Conservation (phyloP, 2,113 vertebrate species). For the Centrocercus urophasianus region DNA sequence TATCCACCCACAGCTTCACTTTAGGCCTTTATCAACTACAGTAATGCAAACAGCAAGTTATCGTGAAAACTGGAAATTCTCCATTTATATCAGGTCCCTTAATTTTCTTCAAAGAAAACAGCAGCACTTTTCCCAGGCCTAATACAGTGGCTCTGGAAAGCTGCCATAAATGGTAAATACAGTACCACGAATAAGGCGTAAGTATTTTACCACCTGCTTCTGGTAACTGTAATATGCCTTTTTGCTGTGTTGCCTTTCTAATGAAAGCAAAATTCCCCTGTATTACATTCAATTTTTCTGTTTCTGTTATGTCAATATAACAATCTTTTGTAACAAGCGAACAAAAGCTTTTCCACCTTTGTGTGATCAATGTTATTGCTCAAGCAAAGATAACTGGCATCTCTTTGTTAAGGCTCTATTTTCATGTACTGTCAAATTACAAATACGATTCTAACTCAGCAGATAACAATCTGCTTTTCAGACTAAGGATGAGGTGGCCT, state of each 20-base stretch:
- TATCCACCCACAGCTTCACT: not conserved
- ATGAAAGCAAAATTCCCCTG: not conserved
- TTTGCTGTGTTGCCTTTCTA: not conserved
- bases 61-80: not conserved
- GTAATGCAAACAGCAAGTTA: not conserved
- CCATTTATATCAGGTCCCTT: not conserved
- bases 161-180: not conserved
- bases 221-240: not conserved
- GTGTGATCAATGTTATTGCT: constrained; percentile 28
- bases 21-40: fast-evolving
- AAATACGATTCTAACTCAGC: constrained; percentile 11
- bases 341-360: constrained; percentile 15
- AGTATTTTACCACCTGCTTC: not conserved
- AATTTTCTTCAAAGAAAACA: not conserved
- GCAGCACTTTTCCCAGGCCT: not conserved
- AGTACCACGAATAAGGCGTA: not conserved
- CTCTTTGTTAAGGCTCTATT: not conserved
- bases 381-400: not conserved
- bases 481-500: not conserved
- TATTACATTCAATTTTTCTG: not conserved
- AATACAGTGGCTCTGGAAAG: not conserved
- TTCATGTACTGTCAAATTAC: not conserved
- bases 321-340: not conserved
- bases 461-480: not conserved
- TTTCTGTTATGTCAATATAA: constrained; percentile 4